Conservation (phyloP, 1,140 invertebrate genomes). For the Mylabris phalerata region DNA sequence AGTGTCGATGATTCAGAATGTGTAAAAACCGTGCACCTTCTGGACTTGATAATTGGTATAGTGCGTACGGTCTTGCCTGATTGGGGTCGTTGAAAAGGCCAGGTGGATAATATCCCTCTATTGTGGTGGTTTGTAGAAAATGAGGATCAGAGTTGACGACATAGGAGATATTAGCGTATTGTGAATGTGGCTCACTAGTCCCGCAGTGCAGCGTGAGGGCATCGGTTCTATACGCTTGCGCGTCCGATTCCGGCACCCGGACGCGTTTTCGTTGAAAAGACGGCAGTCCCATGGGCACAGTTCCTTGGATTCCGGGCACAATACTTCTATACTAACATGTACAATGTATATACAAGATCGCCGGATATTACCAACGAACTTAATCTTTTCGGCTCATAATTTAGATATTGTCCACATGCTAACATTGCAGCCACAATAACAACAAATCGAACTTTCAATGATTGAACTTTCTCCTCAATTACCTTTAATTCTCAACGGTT, state of each 20-base stretch:
- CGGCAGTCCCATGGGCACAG: slow-evolving; percentile 24
- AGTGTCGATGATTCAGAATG: not conserved
- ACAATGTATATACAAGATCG: slow-evolving; percentile 23
- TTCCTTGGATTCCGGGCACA: slow-evolving; percentile 28
- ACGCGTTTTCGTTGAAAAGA: slow-evolving; percentile 25
- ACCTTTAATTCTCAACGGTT: too few species aligned
- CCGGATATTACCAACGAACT: not conserved
- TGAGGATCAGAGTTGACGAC: slow-evolving; percentile 7
- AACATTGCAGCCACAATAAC: too few species aligned
- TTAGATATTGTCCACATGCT: too few species aligned
- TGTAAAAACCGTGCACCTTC: not conserved
- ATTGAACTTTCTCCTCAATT: too few species aligned
- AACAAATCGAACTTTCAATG: too few species aligned
- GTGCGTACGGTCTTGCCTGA: slow-evolving; percentile 2
- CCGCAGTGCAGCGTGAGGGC: slow-evolving; percentile 26
- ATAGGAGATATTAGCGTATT: slow-evolving; percentile 19
- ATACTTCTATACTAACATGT: slow-evolving; percentile 20
- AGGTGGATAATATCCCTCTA: not conserved
- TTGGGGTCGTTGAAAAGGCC: slow-evolving; percentile 1
- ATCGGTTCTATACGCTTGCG: slow-evolving; percentile 16
- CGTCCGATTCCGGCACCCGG: slow-evolving; percentile 11
- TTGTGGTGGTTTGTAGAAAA: too few species aligned
- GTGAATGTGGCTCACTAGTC: slow-evolving; percentile 20
- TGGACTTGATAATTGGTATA: slow-evolving; percentile 1
- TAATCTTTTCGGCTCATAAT: too few species aligned